Evolutionary conservation across 2,113 vertebrate species (phyloP).

Genomic region (Okapia johnstoni): DNA sequence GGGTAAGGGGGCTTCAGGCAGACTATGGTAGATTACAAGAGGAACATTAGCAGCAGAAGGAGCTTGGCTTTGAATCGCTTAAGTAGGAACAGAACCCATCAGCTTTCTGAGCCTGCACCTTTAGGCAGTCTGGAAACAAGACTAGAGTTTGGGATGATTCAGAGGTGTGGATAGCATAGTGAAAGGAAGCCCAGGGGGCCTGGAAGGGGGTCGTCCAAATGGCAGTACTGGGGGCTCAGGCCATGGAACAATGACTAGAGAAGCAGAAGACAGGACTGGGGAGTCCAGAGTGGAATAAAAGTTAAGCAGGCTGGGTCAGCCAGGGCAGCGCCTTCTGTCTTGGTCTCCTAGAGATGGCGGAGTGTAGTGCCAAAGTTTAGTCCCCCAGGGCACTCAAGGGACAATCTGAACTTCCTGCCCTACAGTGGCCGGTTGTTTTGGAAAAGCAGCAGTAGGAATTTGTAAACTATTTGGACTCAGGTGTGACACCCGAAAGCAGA

Average conservation of each 20-base stretch:
- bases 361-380: too few relatives aligned
- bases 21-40: neutral
- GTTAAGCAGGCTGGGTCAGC: neutral
- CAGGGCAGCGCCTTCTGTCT: neutral
- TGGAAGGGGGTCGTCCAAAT: rapidly evolving
- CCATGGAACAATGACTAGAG: neutral
- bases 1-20: neutral
- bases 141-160: neutral
- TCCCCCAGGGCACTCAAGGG: neutral
- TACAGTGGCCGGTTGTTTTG: neutral
- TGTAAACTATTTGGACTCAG: neutral
- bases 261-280: neutral
- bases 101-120: neutral
- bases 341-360: neutral
- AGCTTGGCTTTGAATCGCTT: neutral
- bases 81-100: neutral
- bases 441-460: neutral
- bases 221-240: neutral
- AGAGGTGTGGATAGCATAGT: neutral
- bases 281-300: neutral
- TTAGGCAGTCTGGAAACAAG: neutral
- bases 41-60: neutral
- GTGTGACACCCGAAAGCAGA: neutral
- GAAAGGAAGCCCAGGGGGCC: neutral
- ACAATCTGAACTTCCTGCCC: neutral